Evolutionary conservation across 2,113 vertebrate genomes (phyloP).

Genomic region (Poicephalus meyeri): DNA sequence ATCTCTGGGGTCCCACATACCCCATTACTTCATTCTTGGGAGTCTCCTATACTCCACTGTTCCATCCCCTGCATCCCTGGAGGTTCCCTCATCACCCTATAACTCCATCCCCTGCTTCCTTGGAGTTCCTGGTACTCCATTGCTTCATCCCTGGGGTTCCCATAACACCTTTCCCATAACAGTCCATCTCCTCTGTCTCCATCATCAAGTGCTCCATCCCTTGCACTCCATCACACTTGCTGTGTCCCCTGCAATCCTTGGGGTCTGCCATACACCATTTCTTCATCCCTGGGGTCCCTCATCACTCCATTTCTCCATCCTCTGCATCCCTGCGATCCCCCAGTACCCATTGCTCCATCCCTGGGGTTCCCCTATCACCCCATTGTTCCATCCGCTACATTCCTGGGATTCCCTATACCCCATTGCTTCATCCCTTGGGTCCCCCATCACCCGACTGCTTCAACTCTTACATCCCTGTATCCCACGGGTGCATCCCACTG

Average conservation of each 20-base stretch:
- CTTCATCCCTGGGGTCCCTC: not conserved
- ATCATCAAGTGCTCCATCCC: not conserved
- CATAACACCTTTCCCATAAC: not conserved
- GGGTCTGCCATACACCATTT: not conserved
- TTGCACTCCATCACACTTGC: not conserved
- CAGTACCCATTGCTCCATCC: not conserved
- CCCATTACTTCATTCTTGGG: not conserved
- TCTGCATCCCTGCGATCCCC: too few species aligned
- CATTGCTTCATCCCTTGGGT: not conserved
- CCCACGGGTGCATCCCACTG: not conserved
- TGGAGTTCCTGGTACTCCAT: too few species aligned
- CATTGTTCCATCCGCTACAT: not conserved
- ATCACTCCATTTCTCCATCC: not conserved
- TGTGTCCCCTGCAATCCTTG: not conserved
- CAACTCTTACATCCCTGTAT: not conserved
- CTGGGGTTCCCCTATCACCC: not conserved
- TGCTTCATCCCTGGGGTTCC: not conserved
- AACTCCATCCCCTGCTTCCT: too few species aligned
- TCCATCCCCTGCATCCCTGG: too few species aligned
- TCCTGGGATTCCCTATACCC: not conserved
- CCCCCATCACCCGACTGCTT: too few species aligned
- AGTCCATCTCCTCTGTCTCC: not conserved
- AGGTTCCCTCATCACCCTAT: too few species aligned
- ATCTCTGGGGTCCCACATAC: too few species aligned
- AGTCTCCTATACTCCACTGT: too few species aligned